Evolutionary conservation across 2,888 invertebrate genomes (phyloP).

Genomic region (Limnephilus rhombicus): DNA sequence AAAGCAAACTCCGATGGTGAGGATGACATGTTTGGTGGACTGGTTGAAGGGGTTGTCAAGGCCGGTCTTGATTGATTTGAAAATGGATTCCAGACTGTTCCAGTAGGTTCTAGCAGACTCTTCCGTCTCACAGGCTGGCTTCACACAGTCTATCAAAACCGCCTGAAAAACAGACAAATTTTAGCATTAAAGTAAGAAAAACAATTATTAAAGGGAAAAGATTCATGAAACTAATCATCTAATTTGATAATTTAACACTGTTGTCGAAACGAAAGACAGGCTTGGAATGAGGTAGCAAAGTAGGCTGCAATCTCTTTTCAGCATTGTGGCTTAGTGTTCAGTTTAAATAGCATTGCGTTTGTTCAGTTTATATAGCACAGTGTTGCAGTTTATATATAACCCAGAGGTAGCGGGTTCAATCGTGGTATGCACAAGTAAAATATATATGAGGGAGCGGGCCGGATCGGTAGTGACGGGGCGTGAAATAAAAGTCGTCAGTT

Average conservation of each 20-base stretch:
- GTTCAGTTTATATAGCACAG: neutral
- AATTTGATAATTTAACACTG: no score
- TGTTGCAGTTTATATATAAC: no score
- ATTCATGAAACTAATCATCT: no score
- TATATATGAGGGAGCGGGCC: no score
- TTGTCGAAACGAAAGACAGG: neutral
- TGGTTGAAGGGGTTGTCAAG: constrained; percentile 77
- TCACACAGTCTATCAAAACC: constrained; percentile 83
- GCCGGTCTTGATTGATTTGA: constrained; percentile 74
- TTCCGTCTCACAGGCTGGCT: constrained; percentile 78
- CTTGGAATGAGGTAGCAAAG: neutral
- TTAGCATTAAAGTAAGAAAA: no score
- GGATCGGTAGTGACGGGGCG: no score
- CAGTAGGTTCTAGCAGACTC: constrained; percentile 73
- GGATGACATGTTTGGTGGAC: constrained; percentile 76
- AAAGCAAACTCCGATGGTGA: constrained; percentile 80
- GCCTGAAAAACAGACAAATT: constrained; percentile 69
- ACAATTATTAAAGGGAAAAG: neutral
- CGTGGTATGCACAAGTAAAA: no score
- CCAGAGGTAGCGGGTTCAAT: no score
- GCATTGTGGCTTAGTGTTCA: no score
- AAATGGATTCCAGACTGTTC: constrained; percentile 71
- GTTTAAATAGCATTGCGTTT: neutral
- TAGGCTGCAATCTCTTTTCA: neutral
- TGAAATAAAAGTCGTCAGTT: no score